Percentiles rank a stretch among this genome's conserved stretches.
Evolutionary conservation across 2,797 vertebrate genomes (phyloP).

Genomic region (Petrocephalus schoutedeni): DNA sequence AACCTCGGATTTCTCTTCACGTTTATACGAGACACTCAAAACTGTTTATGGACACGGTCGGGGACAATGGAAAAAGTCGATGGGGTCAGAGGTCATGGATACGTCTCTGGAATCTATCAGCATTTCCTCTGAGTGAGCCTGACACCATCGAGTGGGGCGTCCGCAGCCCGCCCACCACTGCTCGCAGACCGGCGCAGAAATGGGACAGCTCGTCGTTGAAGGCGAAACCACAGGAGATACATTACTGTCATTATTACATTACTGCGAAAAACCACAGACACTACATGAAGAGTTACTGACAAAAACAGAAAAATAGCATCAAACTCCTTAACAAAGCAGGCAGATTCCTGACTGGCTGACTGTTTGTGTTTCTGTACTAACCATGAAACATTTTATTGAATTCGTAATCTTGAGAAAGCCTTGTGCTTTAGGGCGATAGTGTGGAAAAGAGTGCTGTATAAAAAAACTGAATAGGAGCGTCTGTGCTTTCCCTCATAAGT

Average conservation of each 20-base stretch:
- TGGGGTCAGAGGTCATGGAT: background rate
- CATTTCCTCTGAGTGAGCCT: background rate
- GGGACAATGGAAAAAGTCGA: background rate
- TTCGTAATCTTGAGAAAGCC: background rate
- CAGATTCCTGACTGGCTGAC: background rate
- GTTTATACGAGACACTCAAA: background rate
- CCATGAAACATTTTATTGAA: background rate
- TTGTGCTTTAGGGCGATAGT: background rate
- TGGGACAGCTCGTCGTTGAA: background rate
- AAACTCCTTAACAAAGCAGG: background rate
- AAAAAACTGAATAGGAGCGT: background rate
- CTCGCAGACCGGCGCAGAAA: background rate
- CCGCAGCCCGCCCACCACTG: background rate
- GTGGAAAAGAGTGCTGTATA: background rate
- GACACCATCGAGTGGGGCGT: background rate
- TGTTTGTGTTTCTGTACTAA: background rate
- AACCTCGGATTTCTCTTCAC: background rate
- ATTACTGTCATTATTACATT: background rate
- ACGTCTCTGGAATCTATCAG: background rate
- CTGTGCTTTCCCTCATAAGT: background rate
- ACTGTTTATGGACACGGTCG: background rate
- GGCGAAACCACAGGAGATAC: background rate
- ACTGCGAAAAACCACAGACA: background rate
- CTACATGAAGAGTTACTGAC: background rate
- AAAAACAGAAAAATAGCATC: background rate